Evolutionary conservation across 2,113 vertebrate species (phyloP).

Genomic region (Lepus timidus): DNA sequence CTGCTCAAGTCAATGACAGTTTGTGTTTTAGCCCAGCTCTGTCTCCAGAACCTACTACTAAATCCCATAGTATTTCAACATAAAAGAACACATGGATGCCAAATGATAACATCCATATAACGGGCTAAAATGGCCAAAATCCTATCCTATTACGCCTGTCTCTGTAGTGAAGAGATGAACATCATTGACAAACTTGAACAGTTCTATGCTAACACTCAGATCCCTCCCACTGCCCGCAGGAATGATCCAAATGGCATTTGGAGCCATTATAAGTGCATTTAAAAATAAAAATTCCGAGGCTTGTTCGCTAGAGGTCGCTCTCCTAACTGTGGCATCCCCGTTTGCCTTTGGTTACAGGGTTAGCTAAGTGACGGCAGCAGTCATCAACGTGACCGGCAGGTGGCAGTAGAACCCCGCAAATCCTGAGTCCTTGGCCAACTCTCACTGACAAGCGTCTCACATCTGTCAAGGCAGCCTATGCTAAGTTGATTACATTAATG

Average conservation of each 20-base stretch:
- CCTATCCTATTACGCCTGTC: background rate
- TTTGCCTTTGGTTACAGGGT: background rate
- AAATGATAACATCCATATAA: background rate
- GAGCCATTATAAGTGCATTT: background rate
- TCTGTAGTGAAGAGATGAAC: background rate
- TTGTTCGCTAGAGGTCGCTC: conserved; percentile 71
- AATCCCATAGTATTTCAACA: background rate
- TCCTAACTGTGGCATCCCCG: background rate
- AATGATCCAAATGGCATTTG: background rate
- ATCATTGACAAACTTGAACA: background rate
- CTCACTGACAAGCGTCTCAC: background rate
- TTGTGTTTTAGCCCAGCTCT: background rate
- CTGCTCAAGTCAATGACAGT: background rate
- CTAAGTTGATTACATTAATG: background rate
- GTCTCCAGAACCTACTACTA: background rate
- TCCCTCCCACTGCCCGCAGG: background rate
- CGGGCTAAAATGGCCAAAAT: background rate
- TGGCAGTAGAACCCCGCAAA: conserved; percentile 60
- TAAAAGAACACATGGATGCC: background rate
- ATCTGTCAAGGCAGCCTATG: background rate
- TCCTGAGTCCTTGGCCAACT: background rate
- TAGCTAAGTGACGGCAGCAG: background rate
- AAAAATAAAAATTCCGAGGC: background rate
- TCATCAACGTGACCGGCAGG: conserved; percentile 60
- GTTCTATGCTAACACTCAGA: background rate